These are phyloP conservation scores for Griposia aprilina DNA, from an alignment of 2,888 invertebrate species.

Conservation along the genomic window DNA sequence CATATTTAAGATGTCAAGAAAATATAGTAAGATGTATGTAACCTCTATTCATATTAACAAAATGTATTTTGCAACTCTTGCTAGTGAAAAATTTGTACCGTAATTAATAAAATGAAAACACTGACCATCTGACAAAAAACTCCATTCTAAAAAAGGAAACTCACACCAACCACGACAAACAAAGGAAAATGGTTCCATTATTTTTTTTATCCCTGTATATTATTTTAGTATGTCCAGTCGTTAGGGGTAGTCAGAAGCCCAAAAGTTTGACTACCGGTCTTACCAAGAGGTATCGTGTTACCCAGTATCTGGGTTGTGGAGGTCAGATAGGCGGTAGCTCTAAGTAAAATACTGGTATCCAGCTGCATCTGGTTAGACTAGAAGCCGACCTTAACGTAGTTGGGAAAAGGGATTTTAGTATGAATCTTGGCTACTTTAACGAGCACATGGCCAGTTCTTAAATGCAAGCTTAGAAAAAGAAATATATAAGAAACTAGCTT, in stretches of 20 bases:
- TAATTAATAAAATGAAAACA: not conserved
- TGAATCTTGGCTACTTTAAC: not conserved
- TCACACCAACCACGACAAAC: too few relatives aligned
- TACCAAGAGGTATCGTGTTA: too few relatives aligned
- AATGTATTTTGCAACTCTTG: not conserved
- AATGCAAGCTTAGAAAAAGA: not conserved
- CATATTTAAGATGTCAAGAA: not conserved
- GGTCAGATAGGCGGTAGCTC: too few relatives aligned
- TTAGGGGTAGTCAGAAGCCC: too few relatives aligned
- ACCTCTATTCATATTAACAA: not conserved
- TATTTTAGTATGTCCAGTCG: not conserved
- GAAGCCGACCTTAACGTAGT: too few relatives aligned
- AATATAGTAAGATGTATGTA: not conserved
- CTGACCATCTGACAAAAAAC: not conserved
- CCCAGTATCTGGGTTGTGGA: too few relatives aligned
- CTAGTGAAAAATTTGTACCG: not conserved
- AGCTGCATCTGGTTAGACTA: not conserved
- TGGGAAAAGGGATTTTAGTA: not conserved
- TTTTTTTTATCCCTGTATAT: not conserved
- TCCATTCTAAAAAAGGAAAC: not conserved
- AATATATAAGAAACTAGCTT: slow-evolving; percentile 13
- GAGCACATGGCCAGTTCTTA: too few relatives aligned
- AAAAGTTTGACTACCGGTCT: not conserved
- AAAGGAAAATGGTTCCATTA: not conserved
- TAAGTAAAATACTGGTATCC: too few relatives aligned